Base-by-base conservation (phyloP, 2,797 vertebrate genomes). In the Masticophis lateralis region DNA sequence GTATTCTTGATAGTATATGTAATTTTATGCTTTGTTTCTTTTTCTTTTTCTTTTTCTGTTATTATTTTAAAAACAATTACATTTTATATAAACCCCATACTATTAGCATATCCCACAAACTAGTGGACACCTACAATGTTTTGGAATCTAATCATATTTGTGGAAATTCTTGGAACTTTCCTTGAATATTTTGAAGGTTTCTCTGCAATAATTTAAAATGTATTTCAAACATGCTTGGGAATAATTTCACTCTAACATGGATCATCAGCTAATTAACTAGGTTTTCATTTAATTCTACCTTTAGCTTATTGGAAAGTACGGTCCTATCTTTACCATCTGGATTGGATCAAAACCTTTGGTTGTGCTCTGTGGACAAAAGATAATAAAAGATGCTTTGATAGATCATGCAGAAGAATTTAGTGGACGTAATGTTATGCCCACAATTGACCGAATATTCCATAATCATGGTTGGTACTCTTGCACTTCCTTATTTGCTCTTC, bases 311-410 rank as follows among this genome's bases (percentile, higher is more conserved):
- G 74, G 89, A 61, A 94, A 13, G 1, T 96, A 96, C 0, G 96
- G 96, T 6, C 95, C 96, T 43, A 13, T 91, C 57, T 91, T 91
- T n/a, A 91, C 90, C 22, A 2, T 91, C 43, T 91, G 90, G 79
- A 61, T 86, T 6, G 90, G 90, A 51, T 59, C 56, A 61, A 91
- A 51, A 66, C 96, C 94, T 0, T 0, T 61, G 37, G 95, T 97
- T 87, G 94, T 96, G 37, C 95, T 97, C 43, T 97, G 95, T 0
- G 96, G 97, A 55, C 96, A 97, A 0, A 28, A 96, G 53, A 90
- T 0, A 0, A 92, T 96, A 89, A 96, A 93, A 91, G 94, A 96
- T 0, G 96, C 95, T 92, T 93, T 97, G 28, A n/a, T 94, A 87
- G 93, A 93, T 63, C 96, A 90, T 37, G 88, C 91, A 0, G 95